Percentiles rank a stretch among this genome's conserved stretches.
Evolutionary conservation across 1,140 invertebrate species (phyloP).

Genomic region (Linepithema humile): DNA sequence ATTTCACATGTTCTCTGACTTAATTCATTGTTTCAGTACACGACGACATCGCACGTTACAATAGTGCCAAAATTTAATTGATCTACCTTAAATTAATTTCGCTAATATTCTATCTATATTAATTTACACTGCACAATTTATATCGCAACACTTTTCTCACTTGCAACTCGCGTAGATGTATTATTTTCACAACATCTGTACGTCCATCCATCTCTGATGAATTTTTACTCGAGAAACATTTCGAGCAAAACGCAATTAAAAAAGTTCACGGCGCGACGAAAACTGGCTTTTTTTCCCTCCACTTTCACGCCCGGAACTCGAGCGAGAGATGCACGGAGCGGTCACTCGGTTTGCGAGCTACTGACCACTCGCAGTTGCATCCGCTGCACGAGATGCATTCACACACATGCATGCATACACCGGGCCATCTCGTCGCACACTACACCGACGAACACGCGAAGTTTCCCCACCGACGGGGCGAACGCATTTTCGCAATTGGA

Average conservation of each 20-base stretch:
- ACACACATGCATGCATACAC: slow-evolving; percentile 79
- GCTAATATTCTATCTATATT: not conserved
- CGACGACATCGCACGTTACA: not conserved
- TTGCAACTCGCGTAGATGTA: not conserved
- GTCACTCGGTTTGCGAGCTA: slow-evolving; percentile 80
- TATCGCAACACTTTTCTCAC: not conserved
- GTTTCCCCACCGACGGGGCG: slow-evolving; percentile 64
- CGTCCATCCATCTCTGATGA: slow-evolving; percentile 21
- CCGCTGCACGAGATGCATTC: slow-evolving; percentile 82
- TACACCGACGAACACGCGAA: slow-evolving; percentile 78
- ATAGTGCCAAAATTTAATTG: not conserved
- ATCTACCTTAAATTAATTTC: not conserved
- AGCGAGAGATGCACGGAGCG: slow-evolving; percentile 75
- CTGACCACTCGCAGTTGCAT: slow-evolving; percentile 82
- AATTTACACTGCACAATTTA: not conserved
- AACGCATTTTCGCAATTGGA: slow-evolving; percentile 62
- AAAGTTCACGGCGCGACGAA: slow-evolving; percentile 17
- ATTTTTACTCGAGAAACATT: slow-evolving; percentile 37
- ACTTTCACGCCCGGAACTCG: slow-evolving; percentile 51
- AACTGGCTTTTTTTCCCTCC: slow-evolving; percentile 36
- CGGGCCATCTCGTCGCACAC: slow-evolving; percentile 70
- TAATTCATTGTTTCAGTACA: not conserved
- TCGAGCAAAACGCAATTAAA: slow-evolving; percentile 40
- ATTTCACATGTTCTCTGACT: not conserved
- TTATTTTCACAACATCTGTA: slow-evolving; percentile 14